Evolutionary conservation across 2,797 vertebrate genomes (phyloP).

Genomic region (Propithecus perrieri): DNA sequence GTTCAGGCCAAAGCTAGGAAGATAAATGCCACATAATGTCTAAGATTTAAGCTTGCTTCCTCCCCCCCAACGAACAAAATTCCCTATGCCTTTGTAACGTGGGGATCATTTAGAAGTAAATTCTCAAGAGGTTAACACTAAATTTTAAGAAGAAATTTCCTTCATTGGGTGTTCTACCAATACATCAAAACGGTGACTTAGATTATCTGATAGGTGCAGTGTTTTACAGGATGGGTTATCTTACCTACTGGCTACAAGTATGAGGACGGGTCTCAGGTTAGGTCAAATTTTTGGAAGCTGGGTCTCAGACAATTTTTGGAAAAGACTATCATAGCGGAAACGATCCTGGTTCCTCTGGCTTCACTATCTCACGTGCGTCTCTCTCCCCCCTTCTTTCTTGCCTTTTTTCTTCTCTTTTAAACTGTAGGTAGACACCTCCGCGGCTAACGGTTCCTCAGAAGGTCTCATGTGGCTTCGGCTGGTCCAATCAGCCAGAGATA

Average conservation of each 20-base stretch:
- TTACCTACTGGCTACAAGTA: not conserved
- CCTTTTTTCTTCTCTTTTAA: not conserved
- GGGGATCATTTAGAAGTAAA: not conserved
- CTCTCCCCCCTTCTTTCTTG: not conserved
- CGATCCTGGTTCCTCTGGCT: not conserved
- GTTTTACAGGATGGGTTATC: not conserved
- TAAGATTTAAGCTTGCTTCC: slow-evolving; percentile 13
- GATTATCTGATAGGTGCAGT: not conserved
- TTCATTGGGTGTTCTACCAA: not conserved
- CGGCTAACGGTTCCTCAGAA: slow-evolving; percentile 94
- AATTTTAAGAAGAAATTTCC: not conserved
- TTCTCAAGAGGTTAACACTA: not conserved
- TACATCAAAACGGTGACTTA: not conserved
- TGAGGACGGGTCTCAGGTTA: not conserved
- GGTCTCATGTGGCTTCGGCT: slow-evolving; percentile 97
- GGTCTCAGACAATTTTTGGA: not conserved
- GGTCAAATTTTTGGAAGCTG: not conserved
- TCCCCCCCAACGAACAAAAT: not conserved
- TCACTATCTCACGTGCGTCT: not conserved
- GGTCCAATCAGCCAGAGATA: slow-evolving; percentile 96
- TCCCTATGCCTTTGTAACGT: not conserved
- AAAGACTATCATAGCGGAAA: not conserved
- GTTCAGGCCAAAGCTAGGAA: slow-evolving; percentile 16
- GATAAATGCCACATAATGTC: not conserved
- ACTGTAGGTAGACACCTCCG: slow-evolving; percentile 95